Evolutionary conservation across 2,888 invertebrate species (phyloP), one percentile per base, ranked within the genome.

Genomic region (Ametastegia equiseti): DNA sequence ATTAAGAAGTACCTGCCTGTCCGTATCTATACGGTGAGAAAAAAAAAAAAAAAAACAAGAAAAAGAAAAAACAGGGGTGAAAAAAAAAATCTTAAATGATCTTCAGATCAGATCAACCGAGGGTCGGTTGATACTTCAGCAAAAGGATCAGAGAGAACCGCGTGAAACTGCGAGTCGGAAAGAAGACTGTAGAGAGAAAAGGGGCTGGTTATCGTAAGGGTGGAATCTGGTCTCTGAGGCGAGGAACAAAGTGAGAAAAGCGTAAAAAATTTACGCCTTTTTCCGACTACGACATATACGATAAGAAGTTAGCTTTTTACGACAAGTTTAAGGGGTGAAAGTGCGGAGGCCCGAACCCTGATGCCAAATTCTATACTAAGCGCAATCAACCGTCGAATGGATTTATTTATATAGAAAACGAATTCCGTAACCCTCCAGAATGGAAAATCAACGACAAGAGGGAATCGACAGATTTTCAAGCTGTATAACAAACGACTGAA

Each of bases 221-320:
- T 36, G 75, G n/a, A n/a, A 75, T 75, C 75, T 75, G 33, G 36
- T 54, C 50, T 75, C 50, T 1, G 54, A 75, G 75, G 54, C 75
- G 54, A 54, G 36, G 75, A 75, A 75, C 75, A 75, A 75, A 75
- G 75, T 75, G 75, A 75, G 54, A 54, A 54, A 75, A 50, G 54
- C 75, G 50, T 75, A 75, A 75, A 75, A 75, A 75, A 75, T 75
- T 75, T 75, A 75, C 75, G 54, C 75, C 75, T 54, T 36, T 75
- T 36, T n/a, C n/a, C n/a, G n/a, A 75, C 50, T 50, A 75, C 54
- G 50, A 54, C 54, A 54, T 54, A 39, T 36, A n/a, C n/a, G 75
- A 75, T 75, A 75, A 75, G 75, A 54, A 75, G 50, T 75, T 54
- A 50, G 54, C 33, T 50, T 54, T 75, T 75, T 54, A 54, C 75